Percentiles rank a stretch among this genome's conserved stretches.
These are phyloP conservation scores for Odiellus spinosus DNA, from an alignment of 2,888 invertebrate genomes.

Conservation along the genomic window DNA sequence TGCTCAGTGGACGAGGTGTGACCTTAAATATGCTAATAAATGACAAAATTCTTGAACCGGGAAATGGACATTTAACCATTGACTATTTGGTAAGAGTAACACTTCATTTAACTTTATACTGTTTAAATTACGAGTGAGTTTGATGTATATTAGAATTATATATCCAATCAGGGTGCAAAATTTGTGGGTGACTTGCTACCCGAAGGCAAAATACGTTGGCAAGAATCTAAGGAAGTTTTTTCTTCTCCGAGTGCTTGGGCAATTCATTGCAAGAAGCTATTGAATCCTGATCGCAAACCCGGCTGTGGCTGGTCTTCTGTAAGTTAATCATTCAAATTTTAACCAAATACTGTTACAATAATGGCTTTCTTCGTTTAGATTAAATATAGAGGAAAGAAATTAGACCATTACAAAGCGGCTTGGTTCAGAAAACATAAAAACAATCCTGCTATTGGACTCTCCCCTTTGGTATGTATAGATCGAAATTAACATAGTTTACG, in stretches of 20 bases:
- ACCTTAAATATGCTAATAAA: constrained; percentile 71
- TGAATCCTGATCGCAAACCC: constrained; percentile 73
- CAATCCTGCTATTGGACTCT: too few species aligned
- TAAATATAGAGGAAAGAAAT: constrained; percentile 60
- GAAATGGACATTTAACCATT: constrained; percentile 67
- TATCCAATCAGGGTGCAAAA: constrained; percentile 52
- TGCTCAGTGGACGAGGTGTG: constrained; percentile 28
- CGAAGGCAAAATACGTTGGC: constrained; percentile 74
- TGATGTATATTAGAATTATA: background rate
- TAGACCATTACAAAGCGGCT: constrained; percentile 72
- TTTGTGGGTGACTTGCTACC: constrained; percentile 70
- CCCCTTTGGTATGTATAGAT: too few species aligned
- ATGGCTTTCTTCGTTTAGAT: constrained; percentile 9
- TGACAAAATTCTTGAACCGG: constrained; percentile 67
- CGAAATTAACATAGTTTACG: too few species aligned
- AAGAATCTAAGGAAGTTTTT: constrained; percentile 72
- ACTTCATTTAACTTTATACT: background rate
- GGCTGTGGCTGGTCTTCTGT: constrained; percentile 89
- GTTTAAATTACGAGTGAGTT: too few species aligned
- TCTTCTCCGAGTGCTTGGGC: constrained; percentile 86
- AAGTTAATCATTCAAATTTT: constrained; percentile 32
- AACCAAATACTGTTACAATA: background rate
- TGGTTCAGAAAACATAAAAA: constrained; percentile 49
- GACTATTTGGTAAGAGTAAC: constrained; percentile 56
- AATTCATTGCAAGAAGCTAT: constrained; percentile 73